Conservation (phyloP, 2,888 invertebrate species). For the Leptarthrus brevirostris region DNA sequence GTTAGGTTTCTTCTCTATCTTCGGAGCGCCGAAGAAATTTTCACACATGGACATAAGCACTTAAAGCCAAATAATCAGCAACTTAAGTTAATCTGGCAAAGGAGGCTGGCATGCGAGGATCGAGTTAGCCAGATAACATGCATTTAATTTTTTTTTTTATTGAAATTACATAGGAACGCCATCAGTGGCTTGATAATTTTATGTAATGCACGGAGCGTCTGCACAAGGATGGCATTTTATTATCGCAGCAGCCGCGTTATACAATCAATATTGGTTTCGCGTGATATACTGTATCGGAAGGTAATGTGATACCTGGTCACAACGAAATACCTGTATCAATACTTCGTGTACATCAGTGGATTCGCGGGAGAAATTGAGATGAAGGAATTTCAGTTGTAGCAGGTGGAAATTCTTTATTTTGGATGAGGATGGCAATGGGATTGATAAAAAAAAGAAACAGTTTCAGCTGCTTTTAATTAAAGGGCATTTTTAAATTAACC, state of each 20-base stretch:
- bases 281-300: slow-evolving; percentile 39
- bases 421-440: not conserved
- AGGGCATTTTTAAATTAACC: no score
- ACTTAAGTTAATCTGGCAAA: slow-evolving; percentile 7
- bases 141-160: slow-evolving; percentile 10
- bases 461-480: not conserved
- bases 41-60: slow-evolving; percentile 6
- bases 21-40: slow-evolving; percentile 15
- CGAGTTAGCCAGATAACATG: not conserved
- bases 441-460: not conserved
- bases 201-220: slow-evolving; percentile 29
- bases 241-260: slow-evolving; percentile 12
- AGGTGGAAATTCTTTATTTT: slow-evolving; percentile 35
- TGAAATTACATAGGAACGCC: slow-evolving; percentile 45
- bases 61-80: slow-evolving; percentile 35
- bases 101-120: not conserved
- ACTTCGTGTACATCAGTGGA: not conserved
- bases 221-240: slow-evolving; percentile 45
- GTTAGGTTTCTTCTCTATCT: slow-evolving; percentile 33
- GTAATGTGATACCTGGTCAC: slow-evolving; percentile 7
- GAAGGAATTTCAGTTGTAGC: not conserved
- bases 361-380: not conserved
- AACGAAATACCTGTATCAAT: not conserved
- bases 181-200: slow-evolving; percentile 39
- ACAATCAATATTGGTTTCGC: slow-evolving; percentile 30